phyloP scores from a whole-genome alignment of 2,888 invertebrate species.

The Philopedon plagiatum region DNA sequence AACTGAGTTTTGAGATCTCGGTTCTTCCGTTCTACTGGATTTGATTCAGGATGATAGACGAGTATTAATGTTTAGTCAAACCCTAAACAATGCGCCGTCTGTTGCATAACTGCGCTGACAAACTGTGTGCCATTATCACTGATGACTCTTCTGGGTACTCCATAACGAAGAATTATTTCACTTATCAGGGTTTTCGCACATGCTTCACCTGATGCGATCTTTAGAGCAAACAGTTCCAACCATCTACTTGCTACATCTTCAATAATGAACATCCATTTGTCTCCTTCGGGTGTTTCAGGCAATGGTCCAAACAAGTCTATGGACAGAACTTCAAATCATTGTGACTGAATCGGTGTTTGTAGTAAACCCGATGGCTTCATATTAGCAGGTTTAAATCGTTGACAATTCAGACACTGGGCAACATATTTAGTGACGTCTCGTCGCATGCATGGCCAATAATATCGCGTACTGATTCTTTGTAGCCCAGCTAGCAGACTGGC shows the following conservation, averaged over 20 bases:
- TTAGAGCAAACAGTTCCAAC: constrained; percentile 37
- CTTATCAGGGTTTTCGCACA: constrained; percentile 54
- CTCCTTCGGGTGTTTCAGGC: constrained; percentile 25
- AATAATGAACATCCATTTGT: constrained; percentile 41
- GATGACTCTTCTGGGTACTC: constrained; percentile 59
- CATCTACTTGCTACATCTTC: constrained; percentile 15
- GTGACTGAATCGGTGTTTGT: no score
- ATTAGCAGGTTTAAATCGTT: no score
- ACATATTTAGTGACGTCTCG: no score
- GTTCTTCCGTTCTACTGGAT: constrained; percentile 54
- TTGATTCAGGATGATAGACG: constrained; percentile 54
- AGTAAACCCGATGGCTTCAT: no score
- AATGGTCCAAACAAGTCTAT: constrained; percentile 54
- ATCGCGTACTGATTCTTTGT: no score
- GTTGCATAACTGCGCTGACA: constrained; percentile 60
- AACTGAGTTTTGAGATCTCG: constrained; percentile 61
- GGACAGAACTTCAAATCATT: constrained; percentile 49
- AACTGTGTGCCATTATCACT: constrained; percentile 64
- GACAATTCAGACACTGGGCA: no score
- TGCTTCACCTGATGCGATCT: constrained; percentile 52
- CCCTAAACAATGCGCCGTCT: constrained; percentile 55
- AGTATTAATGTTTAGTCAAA: constrained; percentile 57
- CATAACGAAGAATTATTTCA: constrained; percentile 60
- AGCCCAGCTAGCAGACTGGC: no score
- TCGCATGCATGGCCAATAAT: no score